Evolutionary conservation across 2,888 invertebrate genomes (phyloP), one percentile per base, ranked within the genome.

Genomic region (Sthenelais limicola): DNA sequence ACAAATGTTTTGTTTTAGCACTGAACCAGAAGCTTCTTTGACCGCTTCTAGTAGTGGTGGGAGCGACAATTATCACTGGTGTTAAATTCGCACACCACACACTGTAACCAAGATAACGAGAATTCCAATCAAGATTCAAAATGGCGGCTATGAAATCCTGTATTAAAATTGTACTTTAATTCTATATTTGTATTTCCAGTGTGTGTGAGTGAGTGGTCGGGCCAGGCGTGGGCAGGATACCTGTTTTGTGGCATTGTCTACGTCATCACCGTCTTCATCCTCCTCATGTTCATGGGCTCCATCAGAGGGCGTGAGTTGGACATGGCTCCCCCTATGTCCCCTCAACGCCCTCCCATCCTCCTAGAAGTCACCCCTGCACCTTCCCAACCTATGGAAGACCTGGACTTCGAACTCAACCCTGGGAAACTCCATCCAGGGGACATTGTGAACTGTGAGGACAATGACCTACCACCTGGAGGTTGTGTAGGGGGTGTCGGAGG

Each of bases 241-340:
- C 38, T 62, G 21, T 43, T 62, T 43, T 62, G 62, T 24, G 62
- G 62, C 4, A 15, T 28, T 26, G 38, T 62, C 21, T 62, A 62
- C 62, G 28, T 28, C 24, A 38, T 62, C 21, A 43, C 62, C 35
- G 38, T 62, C 15, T 35, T 18, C 62, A 43, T 62, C 9, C 62
- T 62, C 1, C 62, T 62, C 38, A 43, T 62, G 26, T 62, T 62
- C 62, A 62, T 62, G 62, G 62, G 62, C 62, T 35, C 35, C 26
- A 62, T 62, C 15, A 3, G 62, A 43, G 62, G 43, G 21, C 62
- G 62, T n/a, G 62, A 62, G 62, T 43, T 62, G 38, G 62, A 62
- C 38, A 62, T 62, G 62, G 38, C 35, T 35, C 62, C 62, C n/a
- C 62, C 62, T 18, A 24, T 43, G 38, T 12, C 30, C 28, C 4